Evolutionary conservation across 2,888 invertebrate genomes (phyloP), one percentile per base, ranked within the genome.

Genomic region (Lypha dubia): DNA sequence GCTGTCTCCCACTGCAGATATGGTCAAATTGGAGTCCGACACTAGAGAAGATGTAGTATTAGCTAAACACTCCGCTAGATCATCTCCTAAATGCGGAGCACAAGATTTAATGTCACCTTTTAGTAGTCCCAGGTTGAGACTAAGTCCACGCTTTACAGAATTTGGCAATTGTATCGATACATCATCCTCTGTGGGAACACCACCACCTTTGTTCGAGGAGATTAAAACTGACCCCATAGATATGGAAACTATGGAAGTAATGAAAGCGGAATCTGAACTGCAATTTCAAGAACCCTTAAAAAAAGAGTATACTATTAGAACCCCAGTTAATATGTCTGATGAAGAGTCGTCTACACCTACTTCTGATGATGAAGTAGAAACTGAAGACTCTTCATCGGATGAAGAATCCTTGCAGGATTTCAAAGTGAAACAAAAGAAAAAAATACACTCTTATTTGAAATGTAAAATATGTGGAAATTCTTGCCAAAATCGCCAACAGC

Each of bases 191-290:
- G 86, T 87, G 70, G 87, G 87, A 7, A 87, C 87, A 17, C 87
- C 87, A 11, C 87, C 87, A 3, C 87, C 87, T 8, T 63, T 87
- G 53, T 87, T 87, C 63, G 87, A 87, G 35, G 87, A 87, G 84
- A 86, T 87, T 32, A 87, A 86, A 86, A 87, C 86, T 1, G 87
- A 87, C 44, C 87, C 87, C 17, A 87, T 87, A 32, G 87, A 87
- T 68, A 85, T 87, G 81, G 86, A 85, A 63, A 87, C 87, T 9
- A 81, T 87, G 87, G 87, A 87, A 63, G 76, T 73, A 28, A 86
- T 87, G 46, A 87, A 87, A 62, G 60, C 87, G 0, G 87, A 87
- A 62, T 84, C 84, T 3, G 87, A 87, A 20, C 62, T 86, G 20
- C 68, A 58, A 0, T 63, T 68, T 56, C 84, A 79, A 60, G 73